A percentile compares a stretch with the other conserved stretches of the same genome.
Evolutionary conservation across 2,113 vertebrate genomes (phyloP).

Genomic region (Toxostoma redivivum): DNA sequence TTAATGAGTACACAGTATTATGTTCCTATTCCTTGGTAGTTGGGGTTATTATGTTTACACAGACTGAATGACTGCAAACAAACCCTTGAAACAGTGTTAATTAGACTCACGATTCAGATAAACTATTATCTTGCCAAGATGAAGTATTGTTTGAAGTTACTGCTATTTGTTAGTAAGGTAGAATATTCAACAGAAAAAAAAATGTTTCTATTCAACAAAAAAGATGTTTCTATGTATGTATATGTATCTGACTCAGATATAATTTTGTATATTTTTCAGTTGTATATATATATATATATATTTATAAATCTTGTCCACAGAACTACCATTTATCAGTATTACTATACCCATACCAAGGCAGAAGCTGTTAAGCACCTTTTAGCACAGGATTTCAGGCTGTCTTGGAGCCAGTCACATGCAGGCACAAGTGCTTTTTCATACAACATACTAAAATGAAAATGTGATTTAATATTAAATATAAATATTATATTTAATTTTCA

Average conservation of each 20-base stretch:
- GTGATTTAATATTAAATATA: background rate
- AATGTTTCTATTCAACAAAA: background rate
- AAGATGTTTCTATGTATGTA: background rate
- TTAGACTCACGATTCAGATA: background rate
- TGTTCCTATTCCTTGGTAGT: background rate
- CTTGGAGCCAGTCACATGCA: background rate
- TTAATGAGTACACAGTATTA: background rate
- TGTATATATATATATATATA: background rate
- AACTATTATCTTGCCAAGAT: background rate
- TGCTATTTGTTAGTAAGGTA: background rate
- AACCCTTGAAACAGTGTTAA: background rate
- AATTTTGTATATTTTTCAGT: background rate
- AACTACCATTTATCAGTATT: rapidly evolving
- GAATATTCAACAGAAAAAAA: background rate
- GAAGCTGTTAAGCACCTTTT: background rate
- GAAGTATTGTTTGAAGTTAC: background rate
- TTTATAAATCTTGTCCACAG: background rate
- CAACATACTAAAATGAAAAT: background rate
- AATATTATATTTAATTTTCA: background rate
- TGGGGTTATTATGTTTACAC: background rate
- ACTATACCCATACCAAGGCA: background rate
- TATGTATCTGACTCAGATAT: background rate
- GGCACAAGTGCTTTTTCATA: background rate
- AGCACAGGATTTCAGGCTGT: background rate
- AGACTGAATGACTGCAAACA: background rate